Evolutionary conservation across 1,140 invertebrate species (phyloP).

Genomic region (Chlorops oryzae): DNA sequence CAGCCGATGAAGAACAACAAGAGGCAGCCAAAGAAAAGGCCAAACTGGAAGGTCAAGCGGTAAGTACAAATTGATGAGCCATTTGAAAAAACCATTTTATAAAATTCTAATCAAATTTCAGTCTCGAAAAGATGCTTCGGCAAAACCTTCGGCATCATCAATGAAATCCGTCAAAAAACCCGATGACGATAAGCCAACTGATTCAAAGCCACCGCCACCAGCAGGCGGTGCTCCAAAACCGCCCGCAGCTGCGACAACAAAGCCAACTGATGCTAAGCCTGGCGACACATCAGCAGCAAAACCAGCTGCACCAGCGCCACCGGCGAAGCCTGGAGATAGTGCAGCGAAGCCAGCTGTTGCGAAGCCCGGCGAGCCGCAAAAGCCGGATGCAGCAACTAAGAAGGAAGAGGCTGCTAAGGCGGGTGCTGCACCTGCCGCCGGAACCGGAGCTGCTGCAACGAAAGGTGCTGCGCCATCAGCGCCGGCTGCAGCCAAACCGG

Average conservation of each 20-base stretch:
- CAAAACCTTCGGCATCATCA: not conserved
- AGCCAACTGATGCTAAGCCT: conserved; percentile 4
- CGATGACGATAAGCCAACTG: conserved; percentile 10
- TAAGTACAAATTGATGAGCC: no score
- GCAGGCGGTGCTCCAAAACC: conserved; percentile 6
- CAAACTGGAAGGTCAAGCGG: conserved; percentile 13
- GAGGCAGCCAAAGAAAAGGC: conserved; percentile 4
- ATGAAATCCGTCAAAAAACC: conserved; percentile 20
- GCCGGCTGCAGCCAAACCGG: conserved; percentile 35
- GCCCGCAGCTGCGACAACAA: not conserved
- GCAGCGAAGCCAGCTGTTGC: conserved; percentile 31
- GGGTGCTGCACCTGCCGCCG: conserved; percentile 17
- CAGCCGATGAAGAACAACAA: conserved; percentile 35
- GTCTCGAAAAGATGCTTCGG: not conserved
- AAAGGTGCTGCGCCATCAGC: conserved; percentile 36
- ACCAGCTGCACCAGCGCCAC: conserved; percentile 2
- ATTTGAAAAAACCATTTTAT: no score
- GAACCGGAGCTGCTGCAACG: conserved; percentile 16
- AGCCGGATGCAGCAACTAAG: conserved; percentile 36
- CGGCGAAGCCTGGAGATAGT: conserved; percentile 24
- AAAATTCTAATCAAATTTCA: not conserved
- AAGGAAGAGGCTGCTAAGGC: conserved; percentile 35
- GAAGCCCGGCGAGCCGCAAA: conserved; percentile 29
- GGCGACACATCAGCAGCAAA: not conserved
- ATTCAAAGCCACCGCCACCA: conserved; percentile 21